Evolutionary conservation across 2,888 invertebrate genomes (phyloP).

Genomic region (Tipula vernalis): DNA sequence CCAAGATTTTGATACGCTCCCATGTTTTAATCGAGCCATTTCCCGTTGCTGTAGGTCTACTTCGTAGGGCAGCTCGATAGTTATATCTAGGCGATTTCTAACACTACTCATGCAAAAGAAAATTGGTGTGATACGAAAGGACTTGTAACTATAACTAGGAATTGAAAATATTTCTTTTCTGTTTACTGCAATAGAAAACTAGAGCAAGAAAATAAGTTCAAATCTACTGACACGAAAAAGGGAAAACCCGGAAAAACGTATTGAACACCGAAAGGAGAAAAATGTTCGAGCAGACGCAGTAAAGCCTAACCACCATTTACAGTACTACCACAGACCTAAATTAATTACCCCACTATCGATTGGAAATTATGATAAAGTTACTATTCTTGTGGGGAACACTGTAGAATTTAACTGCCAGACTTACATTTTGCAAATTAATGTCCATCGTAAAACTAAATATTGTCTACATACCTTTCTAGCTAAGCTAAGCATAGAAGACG

Average conservation of each 20-base stretch:
- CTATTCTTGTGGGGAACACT: neutral
- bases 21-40: too few species aligned
- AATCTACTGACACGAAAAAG: neutral
- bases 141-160: neutral
- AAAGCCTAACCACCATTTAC: neutral
- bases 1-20: too few species aligned
- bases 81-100: too few species aligned
- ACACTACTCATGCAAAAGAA: too few species aligned
- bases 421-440: neutral
- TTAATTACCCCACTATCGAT: neutral
- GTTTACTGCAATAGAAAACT: neutral
- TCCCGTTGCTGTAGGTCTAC: too few species aligned
- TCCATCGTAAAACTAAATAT: neutral
- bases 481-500: slow-evolving; percentile 14
- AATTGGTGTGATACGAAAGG: neutral
- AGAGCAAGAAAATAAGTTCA: neutral
- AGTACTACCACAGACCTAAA: neutral
- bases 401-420: neutral
- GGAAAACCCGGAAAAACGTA: neutral
- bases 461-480: slow-evolving; percentile 13
- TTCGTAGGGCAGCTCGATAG: too few species aligned
- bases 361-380: neutral
- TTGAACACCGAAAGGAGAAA: neutral
- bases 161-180: neutral
- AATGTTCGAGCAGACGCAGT: neutral